phyloP scores from a whole-genome alignment of 2,888 invertebrate species.

The Limnephilus rhombicus region DNA sequence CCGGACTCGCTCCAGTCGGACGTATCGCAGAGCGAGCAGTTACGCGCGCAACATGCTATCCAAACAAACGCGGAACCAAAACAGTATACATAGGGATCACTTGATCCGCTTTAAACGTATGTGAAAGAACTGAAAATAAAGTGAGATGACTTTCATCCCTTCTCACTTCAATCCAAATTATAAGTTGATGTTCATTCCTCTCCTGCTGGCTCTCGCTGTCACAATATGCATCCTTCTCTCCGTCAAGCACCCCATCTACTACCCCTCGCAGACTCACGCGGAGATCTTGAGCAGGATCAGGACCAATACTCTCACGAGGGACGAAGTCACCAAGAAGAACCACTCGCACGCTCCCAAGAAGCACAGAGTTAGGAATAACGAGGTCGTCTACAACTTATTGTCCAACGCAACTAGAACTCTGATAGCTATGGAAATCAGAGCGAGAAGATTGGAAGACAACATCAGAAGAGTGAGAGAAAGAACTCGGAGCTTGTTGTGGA shows the following conservation, averaged over 20 bases:
- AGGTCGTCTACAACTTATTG: slow-evolving; percentile 77
- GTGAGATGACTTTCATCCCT: slow-evolving; percentile 66
- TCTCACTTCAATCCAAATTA: slow-evolving; percentile 64
- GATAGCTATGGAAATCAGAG: slow-evolving; percentile 80
- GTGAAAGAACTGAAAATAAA: slow-evolving; percentile 47
- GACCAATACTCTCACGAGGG: slow-evolving; percentile 54
- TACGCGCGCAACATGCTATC: slow-evolving; percentile 59
- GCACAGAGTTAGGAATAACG: slow-evolving; percentile 73
- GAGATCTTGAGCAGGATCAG: slow-evolving; percentile 62
- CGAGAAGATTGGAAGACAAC: slow-evolving; percentile 78
- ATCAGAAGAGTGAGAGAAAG: slow-evolving; percentile 79
- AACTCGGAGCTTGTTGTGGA: slow-evolving; percentile 78
- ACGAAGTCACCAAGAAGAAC: slow-evolving; percentile 55
- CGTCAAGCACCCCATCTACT: slow-evolving; percentile 64
- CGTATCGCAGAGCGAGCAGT: slow-evolving; percentile 46
- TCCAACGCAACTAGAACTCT: slow-evolving; percentile 78
- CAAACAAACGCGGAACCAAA: slow-evolving; percentile 49
- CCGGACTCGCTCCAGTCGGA: slow-evolving; percentile 50
- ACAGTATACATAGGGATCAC: slow-evolving; percentile 34
- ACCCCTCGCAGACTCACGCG: slow-evolving; percentile 60
- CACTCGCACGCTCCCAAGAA: slow-evolving; percentile 52
- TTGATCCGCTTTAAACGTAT: slow-evolving; percentile 42
- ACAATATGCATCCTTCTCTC: slow-evolving; percentile 65
- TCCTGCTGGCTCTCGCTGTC: slow-evolving; percentile 62
- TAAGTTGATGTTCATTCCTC: slow-evolving; percentile 65